phyloP scores from a whole-genome alignment of 2,113 vertebrate species.

The Aix galericulata region DNA sequence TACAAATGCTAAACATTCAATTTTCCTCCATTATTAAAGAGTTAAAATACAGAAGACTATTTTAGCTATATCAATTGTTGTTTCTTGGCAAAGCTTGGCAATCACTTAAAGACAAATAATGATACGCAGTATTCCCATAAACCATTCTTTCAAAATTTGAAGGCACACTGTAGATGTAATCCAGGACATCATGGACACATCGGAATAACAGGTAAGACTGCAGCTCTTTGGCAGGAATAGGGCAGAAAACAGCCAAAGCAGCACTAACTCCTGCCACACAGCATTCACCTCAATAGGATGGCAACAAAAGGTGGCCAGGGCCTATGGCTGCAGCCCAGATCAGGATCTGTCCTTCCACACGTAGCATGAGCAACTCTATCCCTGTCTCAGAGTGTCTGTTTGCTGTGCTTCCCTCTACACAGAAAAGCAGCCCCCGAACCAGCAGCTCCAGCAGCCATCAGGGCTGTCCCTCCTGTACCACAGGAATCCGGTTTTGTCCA shows the following conservation, averaged over 20 bases:
- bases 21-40: neutral
- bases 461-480: neutral
- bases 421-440: neutral
- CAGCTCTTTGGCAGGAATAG: rapidly evolving
- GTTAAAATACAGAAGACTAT: neutral
- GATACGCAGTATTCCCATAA: neutral
- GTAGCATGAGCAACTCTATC: neutral
- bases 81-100: neutral
- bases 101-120: neutral
- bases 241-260: neutral
- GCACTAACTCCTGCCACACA: neutral
- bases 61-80: neutral
- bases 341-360: neutral
- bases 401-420: neutral
- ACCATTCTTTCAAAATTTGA: neutral
- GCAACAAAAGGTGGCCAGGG: neutral
- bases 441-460: neutral
- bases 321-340: rapidly evolving
- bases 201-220: rapidly evolving
- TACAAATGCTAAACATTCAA: neutral
- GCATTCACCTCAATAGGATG: too few species aligned
- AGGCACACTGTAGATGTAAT: neutral
- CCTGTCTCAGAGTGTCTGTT: neutral
- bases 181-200: rapidly evolving
- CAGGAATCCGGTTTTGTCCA: neutral